phyloP scores from a whole-genome alignment of 2,888 invertebrate species.

The Dexiosoma caninum region DNA sequence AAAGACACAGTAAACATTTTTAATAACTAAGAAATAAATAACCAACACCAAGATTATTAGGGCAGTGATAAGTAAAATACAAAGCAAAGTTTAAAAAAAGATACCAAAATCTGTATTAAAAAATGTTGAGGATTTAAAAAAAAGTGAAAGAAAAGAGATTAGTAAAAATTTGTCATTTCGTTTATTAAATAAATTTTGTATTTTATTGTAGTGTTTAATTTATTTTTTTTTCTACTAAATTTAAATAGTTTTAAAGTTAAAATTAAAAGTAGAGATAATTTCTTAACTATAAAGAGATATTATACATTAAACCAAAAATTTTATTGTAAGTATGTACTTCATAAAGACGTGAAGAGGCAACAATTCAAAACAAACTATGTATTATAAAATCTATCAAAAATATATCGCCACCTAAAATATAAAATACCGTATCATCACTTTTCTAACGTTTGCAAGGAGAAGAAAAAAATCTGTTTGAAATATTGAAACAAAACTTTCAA shows the following conservation, averaged over 20 bases:
- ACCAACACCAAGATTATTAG: conserved; percentile 15
- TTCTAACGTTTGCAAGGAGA: too few relatives aligned
- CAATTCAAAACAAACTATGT: too few relatives aligned
- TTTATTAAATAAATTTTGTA: conserved; percentile 43
- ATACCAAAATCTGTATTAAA: neutral
- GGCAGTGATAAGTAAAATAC: neutral
- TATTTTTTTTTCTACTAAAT: neutral
- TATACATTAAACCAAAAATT: neutral
- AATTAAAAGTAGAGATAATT: neutral
- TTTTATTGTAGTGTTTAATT: conserved; percentile 33
- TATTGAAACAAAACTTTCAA: too few relatives aligned
- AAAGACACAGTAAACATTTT: neutral
- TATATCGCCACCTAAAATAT: too few relatives aligned
- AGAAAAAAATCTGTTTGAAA: too few relatives aligned
- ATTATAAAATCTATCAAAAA: too few relatives aligned
- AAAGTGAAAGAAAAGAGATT: conserved; percentile 30
- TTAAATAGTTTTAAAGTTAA: neutral
- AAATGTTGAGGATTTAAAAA: neutral
- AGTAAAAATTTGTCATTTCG: conserved; percentile 29
- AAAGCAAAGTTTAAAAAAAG: neutral
- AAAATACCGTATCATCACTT: too few relatives aligned
- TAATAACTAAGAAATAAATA: neutral
- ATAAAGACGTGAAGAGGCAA: too few relatives aligned
- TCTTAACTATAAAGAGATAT: neutral
- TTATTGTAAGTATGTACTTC: too few relatives aligned